Percentiles rank a stretch among this genome's conserved stretches.
Evolutionary conservation across 2,888 invertebrate genomes (phyloP).

Genomic region (Rhagonycha lutea): DNA sequence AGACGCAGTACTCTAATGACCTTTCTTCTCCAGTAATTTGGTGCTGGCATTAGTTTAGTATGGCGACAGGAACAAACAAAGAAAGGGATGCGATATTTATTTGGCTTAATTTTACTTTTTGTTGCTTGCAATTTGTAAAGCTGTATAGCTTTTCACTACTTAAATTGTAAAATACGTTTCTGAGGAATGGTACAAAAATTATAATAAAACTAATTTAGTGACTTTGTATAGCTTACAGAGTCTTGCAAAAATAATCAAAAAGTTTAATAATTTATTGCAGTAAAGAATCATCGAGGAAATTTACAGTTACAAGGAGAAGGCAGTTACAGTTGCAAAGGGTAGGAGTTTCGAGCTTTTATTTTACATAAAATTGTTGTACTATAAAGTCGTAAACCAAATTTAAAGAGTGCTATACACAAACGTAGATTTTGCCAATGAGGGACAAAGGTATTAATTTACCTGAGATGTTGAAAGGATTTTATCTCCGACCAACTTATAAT

Average conservation of each 20-base stretch:
- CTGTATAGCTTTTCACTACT: neutral
- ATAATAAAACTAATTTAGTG: neutral
- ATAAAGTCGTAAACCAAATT: neutral
- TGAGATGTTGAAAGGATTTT: no score
- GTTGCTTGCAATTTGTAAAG: conserved; percentile 11
- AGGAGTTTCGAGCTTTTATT: neutral
- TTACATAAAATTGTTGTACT: neutral
- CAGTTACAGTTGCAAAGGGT: neutral
- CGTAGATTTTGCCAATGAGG: neutral
- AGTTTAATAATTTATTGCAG: neutral
- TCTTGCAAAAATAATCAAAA: neutral
- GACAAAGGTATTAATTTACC: no score
- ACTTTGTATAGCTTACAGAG: neutral
- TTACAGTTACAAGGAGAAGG: neutral
- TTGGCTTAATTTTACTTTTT: conserved; percentile 26
- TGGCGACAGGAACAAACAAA: conserved; percentile 23
- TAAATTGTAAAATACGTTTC: neutral
- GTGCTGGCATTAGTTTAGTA: conserved; percentile 23
- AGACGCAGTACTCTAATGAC: conserved; percentile 24
- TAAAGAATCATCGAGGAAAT: neutral
- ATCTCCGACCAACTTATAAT: no score
- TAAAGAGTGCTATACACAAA: neutral
- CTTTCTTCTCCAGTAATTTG: conserved; percentile 30
- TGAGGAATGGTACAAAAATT: neutral
- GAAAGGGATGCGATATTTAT: conserved; percentile 19